A percentile compares a stretch with the other conserved stretches of the same genome.
phyloP scores from a whole-genome alignment of 2,113 vertebrate genomes.

The Scopus umbretta region DNA sequence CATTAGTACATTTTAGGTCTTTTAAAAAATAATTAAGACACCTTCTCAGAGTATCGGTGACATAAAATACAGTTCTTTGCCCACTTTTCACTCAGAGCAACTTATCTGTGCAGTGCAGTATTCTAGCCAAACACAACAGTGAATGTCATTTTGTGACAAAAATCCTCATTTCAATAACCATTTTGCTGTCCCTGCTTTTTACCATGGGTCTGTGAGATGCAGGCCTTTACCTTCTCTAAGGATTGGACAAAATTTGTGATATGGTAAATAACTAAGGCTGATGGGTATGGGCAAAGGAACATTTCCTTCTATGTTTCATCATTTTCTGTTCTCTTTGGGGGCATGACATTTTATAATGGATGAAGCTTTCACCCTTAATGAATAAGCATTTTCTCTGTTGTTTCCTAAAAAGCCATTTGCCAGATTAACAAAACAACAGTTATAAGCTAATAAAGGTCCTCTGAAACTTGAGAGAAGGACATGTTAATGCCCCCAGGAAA shows the following conservation, averaged over 20 bases:
- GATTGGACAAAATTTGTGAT: neutral
- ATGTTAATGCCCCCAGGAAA: constrained; percentile 52
- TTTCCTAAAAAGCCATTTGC: constrained; percentile 66
- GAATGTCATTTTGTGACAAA: neutral
- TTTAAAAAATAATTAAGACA: neutral
- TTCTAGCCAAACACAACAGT: neutral
- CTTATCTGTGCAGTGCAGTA: neutral
- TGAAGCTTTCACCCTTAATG: constrained; percentile 60
- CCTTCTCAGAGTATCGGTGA: neutral
- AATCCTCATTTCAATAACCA: neutral
- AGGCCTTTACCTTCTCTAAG: neutral
- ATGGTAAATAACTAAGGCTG: constrained; percentile 55
- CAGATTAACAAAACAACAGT: constrained; percentile 67
- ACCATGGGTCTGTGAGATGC: neutral
- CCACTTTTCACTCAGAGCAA: neutral
- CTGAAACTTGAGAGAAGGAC: constrained; percentile 34
- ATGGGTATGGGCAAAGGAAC: constrained; percentile 34
- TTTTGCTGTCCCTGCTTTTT: neutral
- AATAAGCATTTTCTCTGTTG: constrained; percentile 62
- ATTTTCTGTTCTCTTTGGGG: constrained; percentile 56
- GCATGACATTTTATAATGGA: constrained; percentile 47
- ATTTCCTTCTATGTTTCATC: constrained; percentile 53
- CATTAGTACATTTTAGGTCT: neutral
- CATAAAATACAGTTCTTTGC: neutral
- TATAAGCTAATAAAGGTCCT: constrained; percentile 46